phyloP scores from a whole-genome alignment of 2,113 vertebrate species.

The Hiodon tergisus region DNA sequence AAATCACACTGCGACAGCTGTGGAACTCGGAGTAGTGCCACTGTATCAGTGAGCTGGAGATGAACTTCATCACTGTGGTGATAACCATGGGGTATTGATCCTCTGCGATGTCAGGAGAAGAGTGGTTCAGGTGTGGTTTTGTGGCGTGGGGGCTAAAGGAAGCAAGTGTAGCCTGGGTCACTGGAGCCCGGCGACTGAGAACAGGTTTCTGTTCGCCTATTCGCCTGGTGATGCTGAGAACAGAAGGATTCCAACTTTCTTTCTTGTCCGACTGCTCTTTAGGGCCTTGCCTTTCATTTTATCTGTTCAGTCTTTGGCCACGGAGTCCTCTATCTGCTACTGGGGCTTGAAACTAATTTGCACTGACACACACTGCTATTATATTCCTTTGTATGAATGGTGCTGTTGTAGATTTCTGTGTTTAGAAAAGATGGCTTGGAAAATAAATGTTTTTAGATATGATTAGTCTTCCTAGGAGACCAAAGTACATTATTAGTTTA shows the following conservation, averaged over 20 bases:
- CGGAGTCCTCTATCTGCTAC: not conserved
- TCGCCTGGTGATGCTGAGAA: not conserved
- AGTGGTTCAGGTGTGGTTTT: not conserved
- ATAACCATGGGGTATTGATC: not conserved
- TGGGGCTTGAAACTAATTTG: not conserved
- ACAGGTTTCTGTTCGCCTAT: not conserved
- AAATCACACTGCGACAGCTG: not conserved
- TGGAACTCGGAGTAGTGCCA: not conserved
- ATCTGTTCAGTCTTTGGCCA: too few relatives aligned
- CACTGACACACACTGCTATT: not conserved
- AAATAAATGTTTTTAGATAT: constrained; percentile 5
- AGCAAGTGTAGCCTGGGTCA: too few relatives aligned
- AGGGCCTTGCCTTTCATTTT: too few relatives aligned
- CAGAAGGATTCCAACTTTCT: not conserved
- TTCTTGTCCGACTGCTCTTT: too few relatives aligned
- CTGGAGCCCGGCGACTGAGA: not conserved
- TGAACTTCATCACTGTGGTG: constrained; percentile 8
- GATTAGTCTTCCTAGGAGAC: constrained; percentile 34
- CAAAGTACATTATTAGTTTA: constrained; percentile 33
- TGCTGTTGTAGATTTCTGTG: not conserved
- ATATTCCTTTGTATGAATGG: constrained; percentile 2
- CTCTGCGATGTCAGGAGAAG: not conserved
- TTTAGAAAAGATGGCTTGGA: not conserved
- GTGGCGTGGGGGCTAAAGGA: not conserved
- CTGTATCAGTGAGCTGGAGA: not conserved